Percentiles rank a stretch among this genome's conserved stretches.
phyloP scores from a whole-genome alignment of 2,888 invertebrate genomes.

The Archaeoteleia sp. region DNA sequence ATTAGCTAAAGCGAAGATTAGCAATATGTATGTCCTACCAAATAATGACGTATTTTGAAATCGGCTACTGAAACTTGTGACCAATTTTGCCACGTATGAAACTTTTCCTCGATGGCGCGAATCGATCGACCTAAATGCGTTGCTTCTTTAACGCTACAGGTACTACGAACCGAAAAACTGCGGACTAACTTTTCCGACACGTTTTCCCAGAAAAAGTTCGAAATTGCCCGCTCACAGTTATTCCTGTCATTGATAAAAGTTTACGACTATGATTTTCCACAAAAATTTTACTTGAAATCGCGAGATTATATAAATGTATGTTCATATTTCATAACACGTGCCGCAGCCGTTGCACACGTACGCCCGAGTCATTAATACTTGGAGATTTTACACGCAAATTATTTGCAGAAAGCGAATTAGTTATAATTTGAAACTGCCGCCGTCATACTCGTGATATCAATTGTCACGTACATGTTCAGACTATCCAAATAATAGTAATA shows the following conservation, averaged over 20 bases:
- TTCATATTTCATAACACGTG: conserved; percentile 5
- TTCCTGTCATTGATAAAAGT: conserved; percentile 29
- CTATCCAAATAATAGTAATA: too few relatives aligned
- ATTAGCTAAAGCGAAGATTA: neutral
- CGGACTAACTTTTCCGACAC: conserved; percentile 21
- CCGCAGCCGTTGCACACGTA: neutral
- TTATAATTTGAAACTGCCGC: too few relatives aligned
- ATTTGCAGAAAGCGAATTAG: too few relatives aligned
- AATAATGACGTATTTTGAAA: conserved; percentile 22
- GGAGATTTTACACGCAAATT: too few relatives aligned
- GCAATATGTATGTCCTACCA: neutral
- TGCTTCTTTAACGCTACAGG: conserved; percentile 26
- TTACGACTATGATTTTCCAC: conserved; percentile 25
- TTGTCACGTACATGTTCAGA: too few relatives aligned
- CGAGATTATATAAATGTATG: conserved; percentile 1
- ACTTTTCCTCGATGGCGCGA: conserved; percentile 21
- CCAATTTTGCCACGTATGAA: conserved; percentile 16
- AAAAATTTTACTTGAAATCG: conserved; percentile 20
- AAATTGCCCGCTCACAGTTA: conserved; percentile 27
- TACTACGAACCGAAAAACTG: conserved; percentile 25
- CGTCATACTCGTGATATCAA: too few relatives aligned
- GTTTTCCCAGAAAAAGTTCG: conserved; percentile 17
- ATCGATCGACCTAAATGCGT: conserved; percentile 34
- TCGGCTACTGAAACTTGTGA: conserved; percentile 13
- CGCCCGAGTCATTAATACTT: neutral